phyloP scores from a whole-genome alignment of 2,888 invertebrate species.

The Cephus nigrinus region DNA sequence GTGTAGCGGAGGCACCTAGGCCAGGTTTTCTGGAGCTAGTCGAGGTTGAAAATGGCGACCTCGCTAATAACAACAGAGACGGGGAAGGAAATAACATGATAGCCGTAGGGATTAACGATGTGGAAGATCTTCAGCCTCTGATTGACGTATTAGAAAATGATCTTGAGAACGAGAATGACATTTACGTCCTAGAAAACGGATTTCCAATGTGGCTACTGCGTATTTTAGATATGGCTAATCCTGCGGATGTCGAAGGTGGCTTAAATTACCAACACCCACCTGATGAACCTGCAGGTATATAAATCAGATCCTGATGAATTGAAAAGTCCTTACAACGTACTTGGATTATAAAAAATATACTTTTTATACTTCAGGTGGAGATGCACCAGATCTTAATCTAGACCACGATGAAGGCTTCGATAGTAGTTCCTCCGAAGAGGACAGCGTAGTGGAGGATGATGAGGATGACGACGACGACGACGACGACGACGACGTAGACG shows the following conservation, averaged over 20 bases:
- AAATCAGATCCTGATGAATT: background rate
- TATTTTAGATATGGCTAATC: constrained; percentile 48
- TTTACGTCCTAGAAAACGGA: constrained; percentile 51
- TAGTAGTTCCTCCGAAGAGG: constrained; percentile 41
- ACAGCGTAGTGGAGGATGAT: constrained; percentile 25
- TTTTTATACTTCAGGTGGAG: constrained; percentile 21
- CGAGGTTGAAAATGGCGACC: constrained; percentile 68
- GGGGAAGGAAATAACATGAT: constrained; percentile 68
- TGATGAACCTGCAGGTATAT: background rate
- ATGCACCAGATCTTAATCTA: constrained; percentile 17
- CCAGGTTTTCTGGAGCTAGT: constrained; percentile 30
- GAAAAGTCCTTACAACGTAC: background rate
- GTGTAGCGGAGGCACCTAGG: constrained; percentile 45
- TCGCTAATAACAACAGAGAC: constrained; percentile 69
- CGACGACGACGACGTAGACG: constrained; percentile 26
- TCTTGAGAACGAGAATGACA: constrained; percentile 57
- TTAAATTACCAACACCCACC: background rate
- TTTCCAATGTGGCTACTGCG: constrained; percentile 55
- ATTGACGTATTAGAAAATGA: constrained; percentile 54
- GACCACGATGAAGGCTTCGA: constrained; percentile 40
- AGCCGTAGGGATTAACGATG: constrained; percentile 43
- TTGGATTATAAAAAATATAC: background rate
- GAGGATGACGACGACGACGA: constrained; percentile 26
- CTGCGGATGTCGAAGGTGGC: constrained; percentile 22
- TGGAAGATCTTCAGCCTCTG: constrained; percentile 50